Evolutionary conservation across 2,888 invertebrate species (phyloP).

Genomic region (Digitonthophagus gazella): DNA sequence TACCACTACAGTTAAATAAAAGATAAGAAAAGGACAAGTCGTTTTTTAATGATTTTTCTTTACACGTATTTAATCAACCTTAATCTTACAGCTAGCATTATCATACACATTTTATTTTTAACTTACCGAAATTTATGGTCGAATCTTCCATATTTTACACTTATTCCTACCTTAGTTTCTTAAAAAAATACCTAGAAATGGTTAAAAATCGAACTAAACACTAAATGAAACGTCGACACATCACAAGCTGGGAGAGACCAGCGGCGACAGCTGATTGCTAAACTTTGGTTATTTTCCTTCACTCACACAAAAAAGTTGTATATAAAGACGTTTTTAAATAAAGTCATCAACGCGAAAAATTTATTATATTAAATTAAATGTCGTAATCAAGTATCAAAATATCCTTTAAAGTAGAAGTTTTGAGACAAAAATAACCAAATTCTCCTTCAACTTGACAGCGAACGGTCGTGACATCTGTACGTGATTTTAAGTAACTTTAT

Average conservation of each 20-base stretch:
- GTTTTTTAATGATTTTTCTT: background rate
- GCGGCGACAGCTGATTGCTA: conserved; percentile 17
- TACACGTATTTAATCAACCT: no score
- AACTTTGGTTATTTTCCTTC: conserved; percentile 1
- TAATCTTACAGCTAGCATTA: background rate
- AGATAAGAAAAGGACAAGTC: background rate
- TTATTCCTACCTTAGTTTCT: conserved; percentile 4
- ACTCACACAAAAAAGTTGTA: background rate
- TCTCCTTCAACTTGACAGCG: background rate
- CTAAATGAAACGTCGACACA: conserved; percentile 19
- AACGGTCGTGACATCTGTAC: conserved; percentile 16
- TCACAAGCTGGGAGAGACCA: conserved; percentile 21
- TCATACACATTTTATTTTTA: background rate
- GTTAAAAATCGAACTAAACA: conserved; percentile 6
- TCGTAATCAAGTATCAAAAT: background rate
- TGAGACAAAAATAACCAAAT: background rate
- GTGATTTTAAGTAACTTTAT: background rate
- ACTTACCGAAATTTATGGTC: conserved; percentile 22
- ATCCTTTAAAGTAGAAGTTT: background rate
- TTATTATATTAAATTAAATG: background rate
- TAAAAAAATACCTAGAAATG: conserved; percentile 12
- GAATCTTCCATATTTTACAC: conserved; percentile 22
- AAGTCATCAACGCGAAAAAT: background rate
- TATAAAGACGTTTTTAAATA: conserved; percentile 7
- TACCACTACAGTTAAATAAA: background rate